Conservation (phyloP, 2,797 vertebrate genomes). For the Rhinella marina region DNA sequence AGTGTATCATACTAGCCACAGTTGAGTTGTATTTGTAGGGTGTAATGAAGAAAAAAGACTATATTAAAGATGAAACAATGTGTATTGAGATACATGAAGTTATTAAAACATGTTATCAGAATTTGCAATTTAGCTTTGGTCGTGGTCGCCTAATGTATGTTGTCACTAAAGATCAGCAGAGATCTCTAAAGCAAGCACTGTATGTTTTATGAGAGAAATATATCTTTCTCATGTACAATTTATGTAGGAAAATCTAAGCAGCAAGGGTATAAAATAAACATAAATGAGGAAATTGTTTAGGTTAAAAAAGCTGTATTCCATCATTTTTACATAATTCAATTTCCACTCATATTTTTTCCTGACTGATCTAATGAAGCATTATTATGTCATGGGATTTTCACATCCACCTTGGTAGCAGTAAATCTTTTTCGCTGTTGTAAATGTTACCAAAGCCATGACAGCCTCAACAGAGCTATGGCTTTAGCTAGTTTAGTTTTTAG, state of each 20-base stretch:
- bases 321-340: background rate
- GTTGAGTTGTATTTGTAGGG: no score
- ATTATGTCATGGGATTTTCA: slow-evolving; percentile 34
- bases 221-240: background rate
- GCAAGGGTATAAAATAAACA: background rate
- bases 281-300: background rate
- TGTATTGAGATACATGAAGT: no score
- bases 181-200: background rate
- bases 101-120: no score
- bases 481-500: background rate
- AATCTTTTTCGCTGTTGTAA: slow-evolving; percentile 17
- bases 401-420: slow-evolving; percentile 19
- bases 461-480: background rate
- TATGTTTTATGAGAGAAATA: background rate
- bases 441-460: slow-evolving; percentile 11
- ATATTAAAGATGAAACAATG: no score
- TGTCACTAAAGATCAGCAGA: background rate
- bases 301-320: background rate
- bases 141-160: background rate
- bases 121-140: no score
- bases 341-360: background rate
- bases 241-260: background rate
- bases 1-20: no score
- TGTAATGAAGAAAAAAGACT: no score
- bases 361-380: background rate